Base-by-base conservation (phyloP, 2,113 vertebrate species). In the Lasiurus cinereus region DNA sequence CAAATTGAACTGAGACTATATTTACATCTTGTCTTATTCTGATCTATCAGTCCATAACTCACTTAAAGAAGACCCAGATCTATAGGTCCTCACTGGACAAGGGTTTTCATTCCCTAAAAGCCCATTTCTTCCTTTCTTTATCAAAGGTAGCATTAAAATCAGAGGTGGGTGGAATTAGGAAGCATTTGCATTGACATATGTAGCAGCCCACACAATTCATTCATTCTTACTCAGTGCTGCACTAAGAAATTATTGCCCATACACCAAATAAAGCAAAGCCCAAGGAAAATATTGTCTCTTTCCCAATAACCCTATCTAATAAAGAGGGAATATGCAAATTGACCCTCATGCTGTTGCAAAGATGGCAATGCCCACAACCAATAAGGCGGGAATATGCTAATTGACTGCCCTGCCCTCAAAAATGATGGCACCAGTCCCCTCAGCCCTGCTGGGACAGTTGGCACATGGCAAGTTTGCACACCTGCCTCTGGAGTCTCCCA, bases 21-120 rank as follows among this genome's bases (percentile, higher is more conserved):
- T 93, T 88, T 88, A 54, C 36, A 54, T 33, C 43, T 64, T 56
- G 50, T 36, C 33, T 36, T 87, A 2, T 77, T 73, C 62, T 91
- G 46, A 39, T 15, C 19, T 48, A 31, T 85, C 78, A 64, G 19
- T 39, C 52, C 6, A 8, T 80, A 39, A 31, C 22, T 43, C 21
- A 78, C 76, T 85, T 85, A 88, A 48, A 16, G 77, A 79, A 78
- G 91, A 43, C 15, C 36, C 62, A 67, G 70, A 92, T 62, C 48
- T 64, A 11, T 15, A 50, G 33, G 3, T 69, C 33, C 48, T 74
- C 16, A 13, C 9, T 19, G 5, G 9, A 48, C 33, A 22, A 50
- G 48, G 43, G 6, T 48, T 83, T 84, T 83, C 52, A 33, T 82
- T 89, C 59, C 46, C 50, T 21, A 73, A 80, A 83, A 52, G 29